Evolutionary conservation across 2,888 invertebrate genomes (phyloP).

Genomic region (Parnassius mnemosyne): DNA sequence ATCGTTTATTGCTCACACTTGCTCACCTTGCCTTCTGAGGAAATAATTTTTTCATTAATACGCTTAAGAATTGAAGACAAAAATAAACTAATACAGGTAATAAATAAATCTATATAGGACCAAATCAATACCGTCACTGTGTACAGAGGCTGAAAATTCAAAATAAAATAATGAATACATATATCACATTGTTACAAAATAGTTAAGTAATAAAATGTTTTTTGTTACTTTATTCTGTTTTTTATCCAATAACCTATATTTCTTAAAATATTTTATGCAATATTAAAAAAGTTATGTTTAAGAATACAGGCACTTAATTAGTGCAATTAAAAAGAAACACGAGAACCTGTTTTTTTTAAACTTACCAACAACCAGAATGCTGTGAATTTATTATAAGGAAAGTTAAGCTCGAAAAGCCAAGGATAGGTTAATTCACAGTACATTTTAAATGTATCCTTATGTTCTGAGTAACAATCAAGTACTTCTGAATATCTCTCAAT

Average conservation of each 20-base stretch:
- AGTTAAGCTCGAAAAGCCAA: conserved; percentile 17
- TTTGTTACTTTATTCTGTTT: no score
- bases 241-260: no score
- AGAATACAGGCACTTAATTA: background rate
- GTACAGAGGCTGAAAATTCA: conserved; percentile 59
- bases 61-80: conserved; percentile 82
- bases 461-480: background rate
- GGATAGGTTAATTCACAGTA: conserved; percentile 4
- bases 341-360: background rate
- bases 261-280: no score
- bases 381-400: conserved; percentile 8
- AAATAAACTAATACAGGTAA: conserved; percentile 84
- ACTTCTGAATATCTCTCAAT: conserved; percentile 1
- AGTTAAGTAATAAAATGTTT: no score
- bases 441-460: conserved; percentile 8
- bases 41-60: conserved; percentile 68
- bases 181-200: no score
- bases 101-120: conserved; percentile 85
- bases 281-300: no score
- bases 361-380: conserved; percentile 9
- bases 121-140: conserved; percentile 82
- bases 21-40: conserved; percentile 51
- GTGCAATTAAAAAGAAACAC: no score
- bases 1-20: conserved; percentile 15
- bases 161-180: no score